These are phyloP conservation scores for Cyrtonyx montezumae DNA, from an alignment of 2,113 vertebrate species.

Conservation along the genomic window DNA sequence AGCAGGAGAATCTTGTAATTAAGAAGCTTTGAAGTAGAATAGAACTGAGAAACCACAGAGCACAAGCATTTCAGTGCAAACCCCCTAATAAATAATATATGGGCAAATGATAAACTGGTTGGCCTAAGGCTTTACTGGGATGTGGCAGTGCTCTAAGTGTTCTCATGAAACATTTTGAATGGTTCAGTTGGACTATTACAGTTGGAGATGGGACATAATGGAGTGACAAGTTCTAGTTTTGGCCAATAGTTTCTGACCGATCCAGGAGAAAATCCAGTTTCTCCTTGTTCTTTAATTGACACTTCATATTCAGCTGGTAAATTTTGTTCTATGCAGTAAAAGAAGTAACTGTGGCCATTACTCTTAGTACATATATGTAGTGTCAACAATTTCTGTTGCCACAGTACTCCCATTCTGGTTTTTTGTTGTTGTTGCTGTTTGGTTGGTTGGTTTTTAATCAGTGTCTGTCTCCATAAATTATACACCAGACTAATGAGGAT, in stretches of 20 bases:
- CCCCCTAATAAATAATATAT: neutral
- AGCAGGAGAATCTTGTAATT: neutral
- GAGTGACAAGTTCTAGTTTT: neutral
- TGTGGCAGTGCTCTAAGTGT: neutral
- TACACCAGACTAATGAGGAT: neutral
- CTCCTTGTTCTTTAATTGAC: neutral
- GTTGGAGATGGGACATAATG: neutral
- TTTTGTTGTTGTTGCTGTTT: no score
- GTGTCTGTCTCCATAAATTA: neutral
- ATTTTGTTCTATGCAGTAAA: neutral
- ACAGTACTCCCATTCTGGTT: neutral
- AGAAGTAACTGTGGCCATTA: neutral
- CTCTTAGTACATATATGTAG: neutral
- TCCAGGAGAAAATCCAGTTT: neutral
- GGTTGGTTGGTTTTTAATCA: no score
- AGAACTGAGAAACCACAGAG: neutral
- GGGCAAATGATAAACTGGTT: neutral
- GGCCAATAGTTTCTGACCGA: neutral
- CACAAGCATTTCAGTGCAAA: neutral
- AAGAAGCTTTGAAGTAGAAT: neutral
- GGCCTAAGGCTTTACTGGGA: neutral
- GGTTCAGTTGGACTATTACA: neutral
- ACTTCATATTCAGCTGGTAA: neutral
- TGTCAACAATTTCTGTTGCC: neutral
- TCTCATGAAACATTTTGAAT: neutral